Conservation (phyloP, 92 coral and sea anemone genomes). For the Zoanthus sociatus region DNA sequence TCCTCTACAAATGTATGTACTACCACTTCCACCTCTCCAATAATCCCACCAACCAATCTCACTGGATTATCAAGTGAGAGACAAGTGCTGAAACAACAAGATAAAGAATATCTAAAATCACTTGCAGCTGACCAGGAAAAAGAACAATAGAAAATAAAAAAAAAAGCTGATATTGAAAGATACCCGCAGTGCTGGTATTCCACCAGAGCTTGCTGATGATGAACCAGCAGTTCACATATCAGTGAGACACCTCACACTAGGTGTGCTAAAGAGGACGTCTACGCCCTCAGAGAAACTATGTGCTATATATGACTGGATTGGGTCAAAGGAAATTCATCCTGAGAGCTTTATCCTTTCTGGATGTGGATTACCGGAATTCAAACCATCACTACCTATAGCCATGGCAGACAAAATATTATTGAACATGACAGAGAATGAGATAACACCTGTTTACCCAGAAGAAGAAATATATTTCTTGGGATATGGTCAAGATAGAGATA, state of each 20-base stretch:
- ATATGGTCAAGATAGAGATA: slow-evolving; percentile 42
- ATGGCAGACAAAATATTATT: slow-evolving; percentile 39
- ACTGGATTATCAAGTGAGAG: slow-evolving; percentile 59
- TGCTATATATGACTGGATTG: slow-evolving; percentile 66
- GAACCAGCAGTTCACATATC: slow-evolving; percentile 37
- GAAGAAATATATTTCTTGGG: slow-evolving; percentile 57
- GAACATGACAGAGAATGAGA: slow-evolving; percentile 47
- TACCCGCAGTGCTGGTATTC: slow-evolving; percentile 48
- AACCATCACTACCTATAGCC: slow-evolving; percentile 48
- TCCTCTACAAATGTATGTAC: slow-evolving; percentile 31
- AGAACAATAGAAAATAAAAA: slow-evolving; percentile 43
- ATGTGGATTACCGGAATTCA: slow-evolving; percentile 47
- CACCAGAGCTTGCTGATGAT: slow-evolving; percentile 40
- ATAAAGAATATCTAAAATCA: slow-evolving; percentile 54
- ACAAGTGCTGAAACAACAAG: slow-evolving; percentile 42
- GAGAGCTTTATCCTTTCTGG: slow-evolving; percentile 61
- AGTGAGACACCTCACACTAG: slow-evolving; percentile 58
- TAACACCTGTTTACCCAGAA: slow-evolving; percentile 54
- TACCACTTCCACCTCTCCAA: slow-evolving; percentile 18
- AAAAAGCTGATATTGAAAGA: slow-evolving; percentile 33
- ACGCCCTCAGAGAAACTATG: slow-evolving; percentile 39
- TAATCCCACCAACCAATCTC: slow-evolving; percentile 35
- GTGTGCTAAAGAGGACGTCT: slow-evolving; percentile 59
- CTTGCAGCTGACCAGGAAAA: slow-evolving; percentile 61
- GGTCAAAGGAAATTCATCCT: slow-evolving; percentile 50